Conservation (phyloP, 2,888 invertebrate species). For the Eudemis profundana region DNA sequence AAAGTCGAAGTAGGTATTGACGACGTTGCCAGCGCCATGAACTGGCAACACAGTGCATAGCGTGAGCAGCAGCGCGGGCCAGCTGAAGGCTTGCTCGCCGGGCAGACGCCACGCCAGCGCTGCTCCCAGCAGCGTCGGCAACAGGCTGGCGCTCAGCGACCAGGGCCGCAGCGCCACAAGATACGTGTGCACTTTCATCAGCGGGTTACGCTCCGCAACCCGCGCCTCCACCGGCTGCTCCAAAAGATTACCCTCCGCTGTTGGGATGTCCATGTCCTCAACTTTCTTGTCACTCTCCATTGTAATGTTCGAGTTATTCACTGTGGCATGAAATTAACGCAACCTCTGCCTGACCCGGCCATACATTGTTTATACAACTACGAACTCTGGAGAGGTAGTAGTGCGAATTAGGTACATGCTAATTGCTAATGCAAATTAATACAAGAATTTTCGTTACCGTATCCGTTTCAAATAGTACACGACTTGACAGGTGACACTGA, state of each 20-base stretch:
- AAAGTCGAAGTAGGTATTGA: constrained; percentile 98
- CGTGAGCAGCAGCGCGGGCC: constrained; percentile 91
- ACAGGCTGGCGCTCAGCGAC: constrained; percentile 96
- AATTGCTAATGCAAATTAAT: constrained; percentile 35
- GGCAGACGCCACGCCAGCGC: constrained; percentile 94
- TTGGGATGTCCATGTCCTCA: constrained; percentile 67
- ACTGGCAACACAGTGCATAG: constrained; percentile 95
- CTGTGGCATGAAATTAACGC: constrained; percentile 25
- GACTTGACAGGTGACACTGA: constrained; percentile 26
- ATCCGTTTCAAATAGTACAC: constrained; percentile 35
- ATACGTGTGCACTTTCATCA: constrained; percentile 96
- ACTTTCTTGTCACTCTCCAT: constrained; percentile 62
- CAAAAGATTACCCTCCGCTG: constrained; percentile 76
- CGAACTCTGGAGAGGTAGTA: background rate
- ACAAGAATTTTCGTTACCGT: constrained; percentile 36
- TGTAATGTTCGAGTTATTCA: constrained; percentile 17
- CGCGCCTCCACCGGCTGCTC: constrained; percentile 75
- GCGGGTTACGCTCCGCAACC: constrained; percentile 77
- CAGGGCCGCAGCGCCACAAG: constrained; percentile 96
- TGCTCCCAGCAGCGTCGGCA: constrained; percentile 96
- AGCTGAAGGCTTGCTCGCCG: constrained; percentile 90
- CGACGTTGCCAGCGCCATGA: constrained; percentile 98
- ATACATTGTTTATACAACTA: constrained; percentile 15
- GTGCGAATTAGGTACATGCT: constrained; percentile 1
- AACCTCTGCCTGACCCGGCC: background rate